Conservation (phyloP, 1,140 invertebrate genomes). For the Nylanderia fulva region DNA sequence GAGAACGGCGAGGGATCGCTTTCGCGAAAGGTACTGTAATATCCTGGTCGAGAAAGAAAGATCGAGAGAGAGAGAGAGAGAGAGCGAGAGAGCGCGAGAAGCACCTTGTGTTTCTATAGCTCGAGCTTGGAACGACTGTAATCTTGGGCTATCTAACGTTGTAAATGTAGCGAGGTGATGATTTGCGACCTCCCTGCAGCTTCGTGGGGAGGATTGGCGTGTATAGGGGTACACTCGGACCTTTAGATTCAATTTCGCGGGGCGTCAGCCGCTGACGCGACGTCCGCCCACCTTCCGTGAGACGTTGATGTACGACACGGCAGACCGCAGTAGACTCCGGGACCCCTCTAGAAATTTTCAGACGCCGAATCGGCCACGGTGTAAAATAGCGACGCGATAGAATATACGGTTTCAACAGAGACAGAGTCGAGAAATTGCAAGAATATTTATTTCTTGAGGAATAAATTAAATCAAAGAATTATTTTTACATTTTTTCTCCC, state of each 20-base stretch:
- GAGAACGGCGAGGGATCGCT: constrained; percentile 48
- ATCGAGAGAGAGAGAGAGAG: no score
- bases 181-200: constrained; percentile 84
- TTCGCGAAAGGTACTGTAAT: constrained; percentile 55
- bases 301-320: constrained; percentile 83
- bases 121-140: constrained; percentile 75
- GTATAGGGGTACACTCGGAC: constrained; percentile 68
- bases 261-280: constrained; percentile 83
- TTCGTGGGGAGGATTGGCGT: constrained; percentile 67
- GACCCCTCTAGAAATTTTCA: constrained; percentile 35
- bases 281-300: constrained; percentile 83
- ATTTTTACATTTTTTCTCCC: background rate
- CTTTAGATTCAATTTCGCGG: constrained; percentile 85
- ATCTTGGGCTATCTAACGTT: constrained; percentile 84
- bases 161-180: constrained; percentile 84
- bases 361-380: constrained; percentile 6
- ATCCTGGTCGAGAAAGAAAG: background rate
- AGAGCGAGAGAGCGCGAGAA: background rate
- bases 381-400: constrained; percentile 26
- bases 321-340: constrained; percentile 55
- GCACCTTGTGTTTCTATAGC: constrained; percentile 48
- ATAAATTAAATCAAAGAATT: background rate
- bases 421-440: background rate
- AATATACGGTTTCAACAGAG: background rate
- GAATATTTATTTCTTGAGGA: background rate